Base-by-base conservation (phyloP, 1,140 invertebrate genomes). In the Nasonia longicornis region DNA sequence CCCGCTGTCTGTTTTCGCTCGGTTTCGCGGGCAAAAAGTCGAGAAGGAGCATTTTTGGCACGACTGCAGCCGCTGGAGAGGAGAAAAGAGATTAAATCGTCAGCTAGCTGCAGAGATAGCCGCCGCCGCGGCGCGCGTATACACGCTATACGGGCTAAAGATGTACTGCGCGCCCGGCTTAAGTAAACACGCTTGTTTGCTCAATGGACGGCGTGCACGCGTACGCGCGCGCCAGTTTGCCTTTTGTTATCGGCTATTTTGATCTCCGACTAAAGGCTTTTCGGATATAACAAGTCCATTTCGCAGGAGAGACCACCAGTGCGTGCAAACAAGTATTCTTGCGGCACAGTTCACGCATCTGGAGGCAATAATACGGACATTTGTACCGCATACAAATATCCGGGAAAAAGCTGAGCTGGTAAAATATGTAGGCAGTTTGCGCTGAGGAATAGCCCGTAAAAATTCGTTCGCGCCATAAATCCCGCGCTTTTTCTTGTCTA, bases 231-330 rank as follows among this genome's bases (percentile, higher is more conserved):
- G 66, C n/a, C 6, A 38, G 67, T 79, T 79, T 79, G 45, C 67
- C 77, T 79, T 79, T 79, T 79, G 77, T 79, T 79, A 79, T 79
- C 77, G 77, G 77, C 77, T 79, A 79, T 79, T 79, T 79, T 71
- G 45, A 79, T 79, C 77, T 71, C 77, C 70, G 67, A 45, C 66
- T 35, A 48, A 52, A 71, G 67, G 67, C 11, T 70, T 58, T 71
- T 52, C 52, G 48, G 3, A 1, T n/a, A 10, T 42, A 73, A 73
- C 3, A 73, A 22, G 22, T 73, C 71, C 2, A 73, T 73, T 38
- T 71, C 58, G 31, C 31, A 35, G 31, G 58, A 16, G 58, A 63
- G 14, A 7, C 12, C 58, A 63, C n/a, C 14, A 63, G 58, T 42
- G 38, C 38, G 38, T 42, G 11, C 7, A 63, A 63, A 20, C 58